phyloP scores from a whole-genome alignment of 2,797 vertebrate genomes.

The Epinephelus awoara region DNA sequence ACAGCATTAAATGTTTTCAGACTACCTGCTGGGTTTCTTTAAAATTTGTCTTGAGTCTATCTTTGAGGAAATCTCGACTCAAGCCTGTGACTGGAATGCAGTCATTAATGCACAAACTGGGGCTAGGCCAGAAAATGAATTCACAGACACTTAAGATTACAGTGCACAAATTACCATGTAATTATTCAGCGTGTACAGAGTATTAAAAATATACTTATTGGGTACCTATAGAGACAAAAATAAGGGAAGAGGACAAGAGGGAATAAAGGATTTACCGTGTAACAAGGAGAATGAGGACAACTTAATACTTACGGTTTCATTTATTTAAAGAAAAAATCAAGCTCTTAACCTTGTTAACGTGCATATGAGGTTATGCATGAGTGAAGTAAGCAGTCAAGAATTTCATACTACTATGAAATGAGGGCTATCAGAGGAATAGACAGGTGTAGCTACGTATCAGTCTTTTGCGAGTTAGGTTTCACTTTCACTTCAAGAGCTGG shows the following conservation, averaged over 20 bases:
- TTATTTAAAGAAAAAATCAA: no score
- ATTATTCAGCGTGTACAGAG: conserved; percentile 7
- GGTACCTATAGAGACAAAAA: background rate
- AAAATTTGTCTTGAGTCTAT: background rate
- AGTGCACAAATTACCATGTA: conserved; percentile 8
- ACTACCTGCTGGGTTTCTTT: background rate
- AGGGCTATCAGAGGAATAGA: no score
- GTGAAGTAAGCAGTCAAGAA: no score
- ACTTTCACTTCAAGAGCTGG: no score
- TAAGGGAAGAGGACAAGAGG: background rate
- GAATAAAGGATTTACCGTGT: background rate
- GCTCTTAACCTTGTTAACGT: no score
- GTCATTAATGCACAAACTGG: background rate
- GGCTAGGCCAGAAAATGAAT: background rate
- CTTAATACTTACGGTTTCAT: no score
- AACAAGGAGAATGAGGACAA: background rate
- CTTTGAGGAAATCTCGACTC: conserved; percentile 10
- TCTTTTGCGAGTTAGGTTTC: no score
- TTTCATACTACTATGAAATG: no score
- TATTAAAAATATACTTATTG: no score
- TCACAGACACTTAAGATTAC: background rate
- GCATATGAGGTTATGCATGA: no score
- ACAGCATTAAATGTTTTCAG: conserved; percentile 15
- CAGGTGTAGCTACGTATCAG: no score
- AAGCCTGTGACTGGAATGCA: conserved; percentile 5